Evolutionary conservation across 2,888 invertebrate genomes (phyloP).

Genomic region (Pedicia rivosa): DNA sequence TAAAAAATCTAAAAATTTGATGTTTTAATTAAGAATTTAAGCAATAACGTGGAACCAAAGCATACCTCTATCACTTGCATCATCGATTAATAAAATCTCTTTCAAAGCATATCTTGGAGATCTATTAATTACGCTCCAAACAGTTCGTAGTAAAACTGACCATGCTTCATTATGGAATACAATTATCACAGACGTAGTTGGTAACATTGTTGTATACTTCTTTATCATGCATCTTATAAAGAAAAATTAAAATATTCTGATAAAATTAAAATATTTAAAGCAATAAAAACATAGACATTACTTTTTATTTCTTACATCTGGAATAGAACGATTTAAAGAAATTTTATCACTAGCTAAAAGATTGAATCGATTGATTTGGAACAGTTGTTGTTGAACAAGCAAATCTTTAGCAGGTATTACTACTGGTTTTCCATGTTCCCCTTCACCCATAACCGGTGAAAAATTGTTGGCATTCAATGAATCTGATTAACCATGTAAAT

Average conservation of each 20-base stretch:
- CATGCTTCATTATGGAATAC: conserved; percentile 99
- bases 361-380: conserved; percentile 74
- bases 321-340: conserved; percentile 66
- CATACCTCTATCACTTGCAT: conserved; percentile 70
- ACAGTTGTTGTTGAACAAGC: conserved; percentile 60
- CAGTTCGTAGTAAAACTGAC: conserved; percentile 88
- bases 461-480: conserved; percentile 57
- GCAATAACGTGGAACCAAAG: neutral
- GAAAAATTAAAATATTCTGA: neutral
- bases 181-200: conserved; percentile 81
- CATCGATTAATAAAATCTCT: conserved; percentile 81
- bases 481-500: conserved; percentile 20
- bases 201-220: conserved; percentile 45
- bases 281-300: conserved; percentile 23
- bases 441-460: conserved; percentile 54
- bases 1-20: conserved; percentile 37
- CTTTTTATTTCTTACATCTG: conserved; percentile 71
- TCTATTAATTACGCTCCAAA: conserved; percentile 83
- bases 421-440: conserved; percentile 66
- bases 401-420: conserved; percentile 57
- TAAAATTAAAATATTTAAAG: neutral
- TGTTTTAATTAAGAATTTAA: too few relatives aligned
- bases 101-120: conserved; percentile 61
- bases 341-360: conserved; percentile 77
- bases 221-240: conserved; percentile 42